Base-by-base conservation (phyloP, 2,888 invertebrate genomes). In the Papilio protenor region DNA sequence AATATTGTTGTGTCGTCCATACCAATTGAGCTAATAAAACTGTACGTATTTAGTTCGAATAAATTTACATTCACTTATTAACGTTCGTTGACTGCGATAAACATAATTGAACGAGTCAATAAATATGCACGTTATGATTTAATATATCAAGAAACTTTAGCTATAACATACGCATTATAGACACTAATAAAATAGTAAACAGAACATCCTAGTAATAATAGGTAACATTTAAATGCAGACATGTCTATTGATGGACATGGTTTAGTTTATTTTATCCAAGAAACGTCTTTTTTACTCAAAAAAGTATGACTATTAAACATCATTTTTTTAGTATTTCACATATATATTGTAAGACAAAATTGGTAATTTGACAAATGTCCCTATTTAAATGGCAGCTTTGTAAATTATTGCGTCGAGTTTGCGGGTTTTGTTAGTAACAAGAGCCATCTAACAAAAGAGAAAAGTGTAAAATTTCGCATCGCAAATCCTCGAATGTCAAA, bases 21-120 rank as follows among this genome's bases (percentile, higher is more conserved):
- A 40, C 3, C 87, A 89, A 86, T 87, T 87, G 86, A 84, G 83
- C 84, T 85, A 89, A 89, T 86, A 89, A 86, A 85, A 85, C 81
- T 85, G 81, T 82, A 81, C 83, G 84, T 85, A 87, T 85, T 84
- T 80, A 81, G 80, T 85, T 82, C 80, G 78, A 84, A 82, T 82
- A 82, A 83, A 83, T 83, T 83, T 82, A 80, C 80, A 78, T 79
- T 81, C 80, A 76, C 71, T 69, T 77, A 79, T 80, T 77, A 81
- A 23, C 23, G 40, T 70, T 57, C 40, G 59, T 59, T 70, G 66
- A 80, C 79, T 80, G 79, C 82, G 80, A 81, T 82, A 80, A 80
- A 81, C 40, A 66, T 40, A 40, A 66, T 66, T 71, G 27, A 71
- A 14, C 75, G 12, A 47, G 45, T 70, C 21, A 47, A n/a, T 49